Evolutionary conservation across 2,888 invertebrate genomes (phyloP), one percentile per base, ranked within the genome.

Genomic region (Oasisia sp.): DNA sequence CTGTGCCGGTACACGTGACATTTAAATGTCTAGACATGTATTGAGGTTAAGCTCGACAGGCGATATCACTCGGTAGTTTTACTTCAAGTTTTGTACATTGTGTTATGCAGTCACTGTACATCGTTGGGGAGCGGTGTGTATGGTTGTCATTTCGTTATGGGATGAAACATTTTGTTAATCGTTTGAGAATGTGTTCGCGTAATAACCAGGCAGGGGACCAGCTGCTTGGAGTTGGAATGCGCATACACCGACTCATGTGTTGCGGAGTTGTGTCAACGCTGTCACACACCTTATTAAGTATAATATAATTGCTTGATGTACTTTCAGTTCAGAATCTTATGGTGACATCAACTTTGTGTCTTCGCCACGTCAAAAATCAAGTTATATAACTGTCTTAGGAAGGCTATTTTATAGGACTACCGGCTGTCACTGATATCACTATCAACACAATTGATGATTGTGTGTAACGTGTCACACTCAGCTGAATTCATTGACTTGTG

Each of bases 401-500:
- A 3, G n/a, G 14, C 27, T 27, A n/a, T 74, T 74, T 74, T n/a
- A 19, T 3, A 74, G 74, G 74, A 74, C 74, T 19, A 19, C 74
- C 27, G 74, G 74, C 27, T 74, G 74, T 74, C 74, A 74, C 74
- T 14, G 27, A 74, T 27, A n/a, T 74, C 27, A 74, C 74, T 74
- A 74, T 74, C 74, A 74, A 74, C 74, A 74, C 27, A 74, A 74
- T 74, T 74, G 74, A 74, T 74, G 74, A 74, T 74, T 74, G 74
- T 74, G n/a, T 74, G 74, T 74, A 74, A 74, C 74, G 74, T 74
- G 74, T 74, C 74, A 38, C 38, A 38, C 38, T 38, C 38, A 74
- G 27, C 27, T 74, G 27, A 27, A 27, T 74, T 19, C 27, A 74
- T 74, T 38, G 38, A 38, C 38, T 38, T n/a, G 74, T 74, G 74